Base-by-base conservation (phyloP, 2,888 invertebrate species). In the Hydropsyche betteni region DNA sequence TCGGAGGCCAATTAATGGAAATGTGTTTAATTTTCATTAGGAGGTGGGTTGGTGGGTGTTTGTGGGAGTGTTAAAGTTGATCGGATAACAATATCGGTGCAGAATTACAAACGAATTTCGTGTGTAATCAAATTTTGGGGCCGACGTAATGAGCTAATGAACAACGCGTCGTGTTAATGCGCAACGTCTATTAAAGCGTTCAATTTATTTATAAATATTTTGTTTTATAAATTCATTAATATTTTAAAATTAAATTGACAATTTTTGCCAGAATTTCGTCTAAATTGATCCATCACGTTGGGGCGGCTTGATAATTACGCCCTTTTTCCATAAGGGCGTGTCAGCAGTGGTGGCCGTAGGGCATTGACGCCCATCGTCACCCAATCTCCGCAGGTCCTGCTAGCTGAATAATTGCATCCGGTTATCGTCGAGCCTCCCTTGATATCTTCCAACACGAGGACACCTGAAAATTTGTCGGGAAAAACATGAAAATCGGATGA, bases 341-440 rank as follows among this genome's bases (percentile, higher is more conserved):
- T 75, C 75, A 69, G 69, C 33, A 53, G 64, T 50, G 75, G 75
- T 69, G 44, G 69, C 75, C 75, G 24, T 14, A 70, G 75, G 75
- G 69, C 69, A 75, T 36, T 44, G 55, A 36, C 24, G 53, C 69
- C 74, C 53, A 14, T 69, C 58, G 69, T 50, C 38, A 70, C 69
- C 75, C 75, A 75, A 75, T 75, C 75, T 69, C 74, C 61, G 69
- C 44, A 38, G 53, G 61, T 69, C 74, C 50, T 53, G 75, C 38
- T 33, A 58, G 33, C 50, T 36, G 16, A 69, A 38, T 75, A 69
- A 77, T 72, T 68, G 24, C 72, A 58, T 70, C 75, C 77, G 77
- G 76, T 61, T 71, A 74, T 53, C 34, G 8, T 8, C 10, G 44
- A 44, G 44, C 4, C 7, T 8, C 44, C 44, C 44, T 44, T 51